Evolutionary conservation across 1,140 invertebrate species (phyloP), one percentile per base, ranked within the genome.

Genomic region (Matsumurasca onukii): DNA sequence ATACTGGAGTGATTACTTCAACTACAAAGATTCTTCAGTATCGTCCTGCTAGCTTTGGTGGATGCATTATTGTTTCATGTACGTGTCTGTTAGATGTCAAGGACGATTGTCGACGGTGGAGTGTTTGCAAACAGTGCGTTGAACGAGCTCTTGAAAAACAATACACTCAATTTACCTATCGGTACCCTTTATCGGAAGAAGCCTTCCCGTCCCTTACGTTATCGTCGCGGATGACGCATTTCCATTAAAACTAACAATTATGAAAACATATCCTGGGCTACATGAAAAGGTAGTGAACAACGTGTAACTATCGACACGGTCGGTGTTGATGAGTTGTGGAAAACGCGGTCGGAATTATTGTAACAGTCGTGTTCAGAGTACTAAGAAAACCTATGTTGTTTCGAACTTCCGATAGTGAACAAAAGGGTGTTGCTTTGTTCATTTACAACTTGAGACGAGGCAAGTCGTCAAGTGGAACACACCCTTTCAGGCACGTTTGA

Each of bases 171-270:
- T 66, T 25, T 71, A 61, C 70, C 55, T 27, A 66, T 27, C 57
- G 12, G 59, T n/a, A 59, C 20, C 39, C 51, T 45, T 48, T 51
- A 67, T 20, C 31, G 51, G 52, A 34, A 59, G 64, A 67, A 45
- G 22, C 27, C 30, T 45, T 57, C 39, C 65, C 12, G 34, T 77
- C 31, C 74, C 77, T 39, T 77, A 78, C 69, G 71, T 79, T 30
- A 76, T 85, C 74, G 70, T 84, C 48, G 82, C 76, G 17, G 82
- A 85, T 76, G 79, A 82, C 67, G 81, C 81, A 45, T 86, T 85
- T 75, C 73, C 81, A 30, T 57, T 83, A 51, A 70, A 68, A 59
- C 39, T 65, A 62, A 70, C 78, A 68, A 68, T 83, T 39, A 76
- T 82, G 77, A 81, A 82, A 73, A 81, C 82, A 64, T 83, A 75